Evolutionary conservation across 2,113 vertebrate genomes (phyloP), one percentile per base, ranked within the genome.

Genomic region (Campylorhamphus procurvoides): DNA sequence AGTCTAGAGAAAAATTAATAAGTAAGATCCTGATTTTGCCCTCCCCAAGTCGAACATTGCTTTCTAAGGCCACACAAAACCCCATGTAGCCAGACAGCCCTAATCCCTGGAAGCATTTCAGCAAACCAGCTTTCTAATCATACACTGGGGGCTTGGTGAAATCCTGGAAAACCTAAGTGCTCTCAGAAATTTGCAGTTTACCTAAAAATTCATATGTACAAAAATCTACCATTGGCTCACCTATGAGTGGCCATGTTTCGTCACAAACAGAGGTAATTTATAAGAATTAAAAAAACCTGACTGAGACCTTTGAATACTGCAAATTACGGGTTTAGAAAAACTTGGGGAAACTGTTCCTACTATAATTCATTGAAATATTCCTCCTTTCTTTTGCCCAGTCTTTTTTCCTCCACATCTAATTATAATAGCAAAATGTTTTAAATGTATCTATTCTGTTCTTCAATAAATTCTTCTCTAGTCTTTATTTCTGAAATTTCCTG

Each of bases 71-170:
- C 50, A 33, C 14, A 37, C 5, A 67, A 52, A n/a, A 1, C 8
- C 19, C 14, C 18, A 2, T 0, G 0, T 4, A 69, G 42, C 6
- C 44, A 31, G 20, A 66, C 5, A 47, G 13, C 16, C 14, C 52
- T 47, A 62, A 67, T 39, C 33, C 8, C 42, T 52, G 22, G 35
- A 35, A 87, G 5, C 23, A 42, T 29, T 81, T 89, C 55, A 33
- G 37, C 46, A 79, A 80, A 62, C 2, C 14, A 59, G 12, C 3
- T 44, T 80, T 77, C 39, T 28, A 56, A 71, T 28, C 15, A 47
- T 7, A 22, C 24, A 39, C 19, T 1, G 49, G 20, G 10, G 29
- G 19, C 19, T 71, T 37, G 44, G 27, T 16, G 60, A 71, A 76
- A 88, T 12, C 23, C 12, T n/a, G 40, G 25, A n/a, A 92, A 73